phyloP scores from a whole-genome alignment of 2,113 vertebrate genomes.

The Dolichotis patagonum region DNA sequence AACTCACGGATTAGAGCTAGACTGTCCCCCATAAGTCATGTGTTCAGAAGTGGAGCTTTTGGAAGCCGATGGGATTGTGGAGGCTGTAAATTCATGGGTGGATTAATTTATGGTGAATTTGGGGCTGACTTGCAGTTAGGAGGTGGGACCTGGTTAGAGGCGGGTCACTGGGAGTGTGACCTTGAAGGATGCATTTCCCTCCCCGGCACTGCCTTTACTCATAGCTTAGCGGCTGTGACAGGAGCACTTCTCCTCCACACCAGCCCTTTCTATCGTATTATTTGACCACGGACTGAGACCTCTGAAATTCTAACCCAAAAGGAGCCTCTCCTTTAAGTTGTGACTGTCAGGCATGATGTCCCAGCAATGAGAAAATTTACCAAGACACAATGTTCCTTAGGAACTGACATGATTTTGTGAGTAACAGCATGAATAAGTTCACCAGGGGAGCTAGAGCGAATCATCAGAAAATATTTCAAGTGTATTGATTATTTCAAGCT shows the following conservation, averaged over 20 bases:
- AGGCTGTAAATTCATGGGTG: neutral
- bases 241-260: neutral
- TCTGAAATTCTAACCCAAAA: neutral
- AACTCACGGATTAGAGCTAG: neutral
- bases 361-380: neutral
- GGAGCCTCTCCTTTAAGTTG: neutral
- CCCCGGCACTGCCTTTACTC: neutral
- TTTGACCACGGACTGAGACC: neutral
- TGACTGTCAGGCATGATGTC: neutral
- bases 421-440: neutral
- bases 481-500: neutral
- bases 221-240: neutral
- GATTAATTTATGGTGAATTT: neutral
- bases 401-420: neutral
- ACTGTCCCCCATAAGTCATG: neutral
- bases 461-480: neutral
- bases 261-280: neutral
- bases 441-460: neutral
- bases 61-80: neutral
- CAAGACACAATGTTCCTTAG: neutral
- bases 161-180: neutral
- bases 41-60: neutral
- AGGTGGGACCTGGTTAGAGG: neutral
- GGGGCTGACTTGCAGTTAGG: neutral
- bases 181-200: neutral